These are phyloP conservation scores for Plecturocebus donacophilus DNA, from an alignment of 2,113 vertebrate genomes.

Conservation along the genomic window DNA sequence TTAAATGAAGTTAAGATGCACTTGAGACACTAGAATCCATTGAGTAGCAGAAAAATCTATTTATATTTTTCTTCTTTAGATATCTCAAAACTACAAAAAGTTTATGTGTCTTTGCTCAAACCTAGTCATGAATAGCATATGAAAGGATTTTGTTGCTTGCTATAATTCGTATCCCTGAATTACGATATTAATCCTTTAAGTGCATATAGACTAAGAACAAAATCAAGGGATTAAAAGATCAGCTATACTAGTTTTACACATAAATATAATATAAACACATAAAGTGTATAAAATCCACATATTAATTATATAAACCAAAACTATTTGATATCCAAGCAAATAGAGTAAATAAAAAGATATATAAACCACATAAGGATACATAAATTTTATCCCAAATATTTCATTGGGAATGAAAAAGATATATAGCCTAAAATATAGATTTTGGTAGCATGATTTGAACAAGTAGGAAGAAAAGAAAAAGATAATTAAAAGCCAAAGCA, in stretches of 20 bases:
- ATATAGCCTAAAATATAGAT: neutral
- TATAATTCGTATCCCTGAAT: conserved; percentile 2
- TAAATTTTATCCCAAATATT: neutral
- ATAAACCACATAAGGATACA: neutral
- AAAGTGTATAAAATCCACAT: neutral
- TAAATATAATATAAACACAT: conserved; percentile 4
- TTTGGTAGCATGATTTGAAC: neutral
- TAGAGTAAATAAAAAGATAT: neutral
- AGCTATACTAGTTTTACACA: neutral
- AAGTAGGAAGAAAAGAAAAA: neutral
- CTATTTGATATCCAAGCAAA: neutral
- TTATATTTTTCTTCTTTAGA: neutral
- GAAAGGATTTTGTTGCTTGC: conserved; percentile 36
- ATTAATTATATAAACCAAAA: conserved; percentile 14
- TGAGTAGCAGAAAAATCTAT: neutral
- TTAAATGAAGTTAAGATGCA: neutral
- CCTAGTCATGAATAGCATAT: neutral
- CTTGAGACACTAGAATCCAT: neutral
- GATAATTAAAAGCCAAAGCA: neutral
- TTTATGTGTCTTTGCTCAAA: neutral
- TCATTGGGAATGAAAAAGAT: neutral
- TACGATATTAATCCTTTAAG: conserved; percentile 63
- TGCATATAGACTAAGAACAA: conserved; percentile 39
- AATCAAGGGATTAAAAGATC: conserved; percentile 59
- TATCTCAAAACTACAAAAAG: neutral